phyloP scores from a whole-genome alignment of 2,113 vertebrate species.

The Ptilonorhynchus violaceus region DNA sequence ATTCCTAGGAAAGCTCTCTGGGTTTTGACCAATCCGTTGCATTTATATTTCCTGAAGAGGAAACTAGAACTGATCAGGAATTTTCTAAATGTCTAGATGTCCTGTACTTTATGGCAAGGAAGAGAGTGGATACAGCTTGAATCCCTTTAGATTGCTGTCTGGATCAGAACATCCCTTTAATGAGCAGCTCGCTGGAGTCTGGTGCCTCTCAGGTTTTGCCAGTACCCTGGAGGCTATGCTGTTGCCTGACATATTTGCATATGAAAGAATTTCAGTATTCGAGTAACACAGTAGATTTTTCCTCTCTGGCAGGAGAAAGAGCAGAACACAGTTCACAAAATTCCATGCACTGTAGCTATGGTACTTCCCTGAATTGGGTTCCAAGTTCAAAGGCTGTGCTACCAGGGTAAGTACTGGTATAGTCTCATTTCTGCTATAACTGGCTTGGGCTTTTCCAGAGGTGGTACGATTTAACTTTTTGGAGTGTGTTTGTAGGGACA shows the following conservation, averaged over 20 bases:
- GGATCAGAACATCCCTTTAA: constrained; percentile 16
- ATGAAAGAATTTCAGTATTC: constrained; percentile 54
- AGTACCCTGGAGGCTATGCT: constrained; percentile 39
- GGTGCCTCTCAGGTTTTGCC: constrained; percentile 39
- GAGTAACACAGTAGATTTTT: neutral
- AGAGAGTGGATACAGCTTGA: neutral
- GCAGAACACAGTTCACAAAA: neutral
- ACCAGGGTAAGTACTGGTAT: constrained; percentile 28
- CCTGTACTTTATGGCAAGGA: neutral
- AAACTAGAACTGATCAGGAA: neutral
- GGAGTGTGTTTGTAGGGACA: neutral
- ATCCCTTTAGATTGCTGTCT: constrained; percentile 3
- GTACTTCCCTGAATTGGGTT: neutral
- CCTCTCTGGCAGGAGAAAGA: constrained; percentile 17
- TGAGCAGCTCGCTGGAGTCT: constrained; percentile 9
- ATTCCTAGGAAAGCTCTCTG: neutral
- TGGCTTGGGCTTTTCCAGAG: constrained; percentile 3
- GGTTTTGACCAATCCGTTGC: neutral
- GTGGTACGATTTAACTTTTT: neutral
- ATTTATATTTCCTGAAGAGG: neutral
- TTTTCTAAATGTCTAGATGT: neutral
- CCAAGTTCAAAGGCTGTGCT: constrained; percentile 15
- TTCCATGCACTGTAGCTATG: neutral
- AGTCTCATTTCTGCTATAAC: constrained; percentile 24
- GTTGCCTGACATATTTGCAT: constrained; percentile 56